A percentile compares a stretch with the other conserved stretches of the same genome.
phyloP scores from a whole-genome alignment of 2,113 vertebrate genomes.

The Perca fluviatilis region DNA sequence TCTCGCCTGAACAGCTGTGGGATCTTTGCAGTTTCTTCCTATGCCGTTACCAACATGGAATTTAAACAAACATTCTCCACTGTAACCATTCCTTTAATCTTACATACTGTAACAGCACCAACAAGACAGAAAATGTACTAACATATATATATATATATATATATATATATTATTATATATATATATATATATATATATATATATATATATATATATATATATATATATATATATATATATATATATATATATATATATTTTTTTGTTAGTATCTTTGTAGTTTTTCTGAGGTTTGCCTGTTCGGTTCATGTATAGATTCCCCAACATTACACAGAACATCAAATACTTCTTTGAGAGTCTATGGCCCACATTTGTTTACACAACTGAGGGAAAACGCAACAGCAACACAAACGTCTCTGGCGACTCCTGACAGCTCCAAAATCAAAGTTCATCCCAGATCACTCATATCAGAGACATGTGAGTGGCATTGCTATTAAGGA shows the following conservation, averaged over 20 bases:
- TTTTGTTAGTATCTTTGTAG: constrained; percentile 8
- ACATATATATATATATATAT: too few relatives aligned
- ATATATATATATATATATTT: too few relatives aligned
- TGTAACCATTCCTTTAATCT: constrained; percentile 53
- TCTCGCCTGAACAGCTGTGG: constrained; percentile 33
- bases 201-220: too few relatives aligned
- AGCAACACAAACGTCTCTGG: constrained; percentile 23
- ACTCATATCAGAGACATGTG: constrained; percentile 26
- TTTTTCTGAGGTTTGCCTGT: constrained; percentile 32
- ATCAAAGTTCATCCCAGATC: constrained; percentile 56
- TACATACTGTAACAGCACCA: constrained; percentile 1
- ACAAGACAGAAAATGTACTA: constrained; percentile 34
- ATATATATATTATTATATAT: too few relatives aligned
- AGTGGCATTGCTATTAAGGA: constrained; percentile 40
- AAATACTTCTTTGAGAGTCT: constrained; percentile 45
- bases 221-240: too few relatives aligned
- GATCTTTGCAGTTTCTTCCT: constrained; percentile 32
- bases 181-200: too few relatives aligned
- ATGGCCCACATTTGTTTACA: constrained; percentile 55
- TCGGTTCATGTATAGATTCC: constrained; percentile 13
- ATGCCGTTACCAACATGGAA: constrained; percentile 24
- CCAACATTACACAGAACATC: constrained; percentile 33
- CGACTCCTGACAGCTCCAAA: constrained; percentile 34
- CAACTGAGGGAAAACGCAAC: background rate
- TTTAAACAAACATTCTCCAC: constrained; percentile 37